Evolutionary conservation across 92 coral and sea anemone species (phyloP), one percentile per base, ranked within the genome.

Genomic region (Virgularia gustaviana): DNA sequence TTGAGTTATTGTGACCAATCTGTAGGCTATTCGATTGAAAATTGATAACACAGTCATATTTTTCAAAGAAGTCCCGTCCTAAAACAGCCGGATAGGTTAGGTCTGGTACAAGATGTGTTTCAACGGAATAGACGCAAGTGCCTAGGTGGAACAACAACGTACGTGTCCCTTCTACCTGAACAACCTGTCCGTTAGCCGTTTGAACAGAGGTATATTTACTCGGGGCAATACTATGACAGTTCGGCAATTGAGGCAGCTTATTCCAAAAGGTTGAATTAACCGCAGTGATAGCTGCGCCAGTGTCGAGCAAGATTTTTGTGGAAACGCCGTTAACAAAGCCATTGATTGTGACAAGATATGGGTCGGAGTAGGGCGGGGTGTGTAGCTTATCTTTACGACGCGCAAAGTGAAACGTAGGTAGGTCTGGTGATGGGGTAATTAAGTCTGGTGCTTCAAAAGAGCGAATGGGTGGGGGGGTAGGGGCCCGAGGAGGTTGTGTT

Each of bases 51-150:
- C 85, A 77, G 2, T 78, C 25, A 39, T 65, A 88, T 19, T 29
- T 36, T n/a, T 85, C 85, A 0, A 85, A 81, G 37, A 88, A 88
- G 15, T 88, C 89, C 6, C 65, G 36, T 4, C 89, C 89, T 32
- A 85, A 65, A 10, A 85, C 85, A 12, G 77, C 85, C 31, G 76
- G 83, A 35, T 81, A 85, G 11, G 78, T 32, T 24, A 88, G 51
- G 16, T 65, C 43, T 5, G 73, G 65, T 0, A 75, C 78, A 3
- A 84, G 39, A 10, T 79, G 47, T 5, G 76, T 79, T 6, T 24
- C 12, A 49, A 83, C 79, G 12, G 79, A 59, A 57, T 79, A 83
- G 6, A 44, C 36, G 18, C 43, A 51, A n/a, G 45, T 41, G 20
- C 76, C 79, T 19, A 82, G 66, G 41, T 43, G 20, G 37, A 86